Evolutionary conservation across 2,113 vertebrate species (phyloP).

Genomic region (Euleptes europaea): DNA sequence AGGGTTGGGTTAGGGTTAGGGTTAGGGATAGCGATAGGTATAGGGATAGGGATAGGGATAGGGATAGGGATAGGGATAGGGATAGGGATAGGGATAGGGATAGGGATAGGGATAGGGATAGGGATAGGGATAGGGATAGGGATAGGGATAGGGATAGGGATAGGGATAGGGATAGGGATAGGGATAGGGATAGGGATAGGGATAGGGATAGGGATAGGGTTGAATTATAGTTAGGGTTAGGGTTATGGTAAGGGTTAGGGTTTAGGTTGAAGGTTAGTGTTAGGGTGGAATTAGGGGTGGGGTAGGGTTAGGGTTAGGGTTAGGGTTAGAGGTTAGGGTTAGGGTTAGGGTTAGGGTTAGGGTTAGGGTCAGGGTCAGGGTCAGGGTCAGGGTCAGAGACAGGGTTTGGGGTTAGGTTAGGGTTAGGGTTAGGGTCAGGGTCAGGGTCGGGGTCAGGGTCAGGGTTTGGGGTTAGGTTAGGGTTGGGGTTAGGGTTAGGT

Average conservation of each 20-base stretch:
- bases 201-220: not conserved
- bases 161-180: slow-evolving; percentile 28
- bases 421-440: too few relatives aligned
- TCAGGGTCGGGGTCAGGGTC: too few relatives aligned
- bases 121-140: slow-evolving; percentile 25
- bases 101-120: slow-evolving; percentile 44
- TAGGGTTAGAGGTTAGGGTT: slow-evolving; percentile 15
- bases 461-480: too few relatives aligned
- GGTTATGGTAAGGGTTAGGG: too few relatives aligned
- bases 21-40: slow-evolving; percentile 9
- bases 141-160: slow-evolving; percentile 26
- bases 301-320: slow-evolving; percentile 22
- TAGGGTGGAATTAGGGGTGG: not conserved
- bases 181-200: slow-evolving; percentile 23
- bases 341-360: slow-evolving; percentile 24
- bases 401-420: too few relatives aligned
- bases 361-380: too few relatives aligned
- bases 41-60: slow-evolving; percentile 37
- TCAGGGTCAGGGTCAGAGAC: too few relatives aligned
- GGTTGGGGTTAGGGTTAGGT: too few relatives aligned
- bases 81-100: too few relatives aligned
- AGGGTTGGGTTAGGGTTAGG: slow-evolving; percentile 32
- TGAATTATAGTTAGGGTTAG: too few relatives aligned
- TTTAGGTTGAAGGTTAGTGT: too few relatives aligned
- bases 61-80: too few relatives aligned